Conservation (phyloP, 2,888 invertebrate species). For the Amphipoea oculea region DNA sequence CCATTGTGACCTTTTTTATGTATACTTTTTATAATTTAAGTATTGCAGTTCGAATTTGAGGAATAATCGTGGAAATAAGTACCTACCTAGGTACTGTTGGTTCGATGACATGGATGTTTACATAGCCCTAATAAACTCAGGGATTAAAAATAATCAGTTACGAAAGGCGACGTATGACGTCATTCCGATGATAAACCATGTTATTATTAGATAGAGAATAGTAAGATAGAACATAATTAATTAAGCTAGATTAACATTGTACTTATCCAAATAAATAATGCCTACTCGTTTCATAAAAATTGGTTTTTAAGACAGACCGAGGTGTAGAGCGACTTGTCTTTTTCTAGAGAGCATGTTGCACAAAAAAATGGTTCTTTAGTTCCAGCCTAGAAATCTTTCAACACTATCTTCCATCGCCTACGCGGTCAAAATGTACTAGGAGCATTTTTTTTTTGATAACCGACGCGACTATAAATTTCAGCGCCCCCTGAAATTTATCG, state of each 20-base stretch:
- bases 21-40: neutral
- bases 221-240: constrained; percentile 27
- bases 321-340: neutral
- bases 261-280: constrained; percentile 11
- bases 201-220: constrained; percentile 12
- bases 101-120: neutral
- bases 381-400: neutral
- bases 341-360: neutral
- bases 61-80: neutral
- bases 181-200: neutral
- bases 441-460: no score
- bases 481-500: no score
- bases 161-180: constrained; percentile 35
- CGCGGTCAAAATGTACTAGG: no score
- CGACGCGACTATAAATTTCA: no score
- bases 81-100: no score
- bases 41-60: neutral
- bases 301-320: neutral
- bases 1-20: neutral
- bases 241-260: constrained; percentile 17
- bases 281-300: constrained; percentile 15
- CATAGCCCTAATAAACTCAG: no score
- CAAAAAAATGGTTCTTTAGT: neutral
- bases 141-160: neutral
- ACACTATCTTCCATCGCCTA: no score